phyloP scores from a whole-genome alignment of 2,797 vertebrate species.

The Leptodactylus fallax region DNA sequence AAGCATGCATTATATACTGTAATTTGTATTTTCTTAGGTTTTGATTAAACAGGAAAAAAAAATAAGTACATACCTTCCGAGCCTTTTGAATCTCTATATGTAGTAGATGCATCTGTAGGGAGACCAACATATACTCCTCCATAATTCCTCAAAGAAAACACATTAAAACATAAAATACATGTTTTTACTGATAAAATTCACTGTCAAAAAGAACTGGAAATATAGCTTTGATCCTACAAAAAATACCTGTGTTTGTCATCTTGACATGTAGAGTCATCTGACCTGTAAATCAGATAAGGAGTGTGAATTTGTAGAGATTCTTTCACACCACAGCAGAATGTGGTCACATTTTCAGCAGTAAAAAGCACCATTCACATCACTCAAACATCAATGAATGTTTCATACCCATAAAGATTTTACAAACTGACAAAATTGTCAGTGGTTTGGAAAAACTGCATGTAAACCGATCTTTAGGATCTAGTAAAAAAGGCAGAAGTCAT shows the following conservation, averaged over 20 bases:
- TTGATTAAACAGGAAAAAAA: neutral
- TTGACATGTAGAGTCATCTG: slow-evolving; percentile 13
- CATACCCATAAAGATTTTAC: too few relatives aligned
- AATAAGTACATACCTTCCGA: slow-evolving; percentile 58
- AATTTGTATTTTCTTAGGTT: neutral
- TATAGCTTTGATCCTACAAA: neutral
- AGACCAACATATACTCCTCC: slow-evolving; percentile 95
- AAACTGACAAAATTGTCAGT: too few relatives aligned
- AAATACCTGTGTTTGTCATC: slow-evolving; percentile 52
- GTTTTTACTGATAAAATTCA: too few relatives aligned
- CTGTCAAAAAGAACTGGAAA: neutral
- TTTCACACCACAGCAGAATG: neutral
- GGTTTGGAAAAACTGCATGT: too few relatives aligned
- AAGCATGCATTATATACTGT: too few relatives aligned
- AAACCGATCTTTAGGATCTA: too few relatives aligned
- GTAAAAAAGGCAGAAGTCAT: too few relatives aligned
- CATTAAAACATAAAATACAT: slow-evolving; percentile 31
- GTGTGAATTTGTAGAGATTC: too few relatives aligned
- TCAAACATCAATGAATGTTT: too few relatives aligned
- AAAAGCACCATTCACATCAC: too few relatives aligned
- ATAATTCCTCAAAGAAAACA: slow-evolving; percentile 84
- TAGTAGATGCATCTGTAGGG: slow-evolving; percentile 83
- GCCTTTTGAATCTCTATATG: slow-evolving; percentile 84
- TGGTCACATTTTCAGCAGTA: too few relatives aligned
- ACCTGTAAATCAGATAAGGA: slow-evolving; percentile 8